These are phyloP conservation scores for Andrena dorsata DNA, from an alignment of 2,888 invertebrate species.

Conservation along the genomic window DNA sequence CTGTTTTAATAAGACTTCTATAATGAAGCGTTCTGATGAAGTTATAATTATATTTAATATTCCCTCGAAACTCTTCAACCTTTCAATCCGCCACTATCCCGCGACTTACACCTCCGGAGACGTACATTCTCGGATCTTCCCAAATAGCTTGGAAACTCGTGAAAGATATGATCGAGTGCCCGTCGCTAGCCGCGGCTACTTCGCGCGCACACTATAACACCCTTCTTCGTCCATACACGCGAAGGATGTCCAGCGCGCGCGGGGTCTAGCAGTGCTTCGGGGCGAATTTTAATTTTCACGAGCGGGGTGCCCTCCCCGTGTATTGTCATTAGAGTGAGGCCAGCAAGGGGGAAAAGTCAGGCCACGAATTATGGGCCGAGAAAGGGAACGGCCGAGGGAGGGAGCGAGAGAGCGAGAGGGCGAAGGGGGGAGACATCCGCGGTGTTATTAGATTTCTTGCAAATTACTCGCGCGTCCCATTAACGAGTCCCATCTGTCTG, in stretches of 20 bases:
- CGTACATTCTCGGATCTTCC: neutral
- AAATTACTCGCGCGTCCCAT: constrained; percentile 81
- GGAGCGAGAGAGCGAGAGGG: neutral
- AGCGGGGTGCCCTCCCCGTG: constrained; percentile 69
- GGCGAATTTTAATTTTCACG: constrained; percentile 79
- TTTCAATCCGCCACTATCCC: neutral
- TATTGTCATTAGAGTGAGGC: constrained; percentile 77
- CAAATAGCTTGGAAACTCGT: neutral
- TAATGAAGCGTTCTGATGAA: no score
- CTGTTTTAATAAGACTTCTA: no score
- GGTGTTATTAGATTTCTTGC: constrained; percentile 81
- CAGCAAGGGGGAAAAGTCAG: constrained; percentile 64
- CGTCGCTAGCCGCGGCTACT: constrained; percentile 13
- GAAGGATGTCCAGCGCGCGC: constrained; percentile 24
- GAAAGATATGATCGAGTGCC: neutral
- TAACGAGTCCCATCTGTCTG: constrained; percentile 81
- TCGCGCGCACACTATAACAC: constrained; percentile 14
- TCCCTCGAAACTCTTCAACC: neutral
- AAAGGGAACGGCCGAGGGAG: constrained; percentile 27
- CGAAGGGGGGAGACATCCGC: constrained; percentile 52
- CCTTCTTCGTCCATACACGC: constrained; percentile 25
- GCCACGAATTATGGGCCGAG: constrained; percentile 70
- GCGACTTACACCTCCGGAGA: neutral
- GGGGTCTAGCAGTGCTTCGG: constrained; percentile 54
- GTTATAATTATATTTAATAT: no score